Evolutionary conservation across 2,888 invertebrate species (phyloP), one percentile per base, ranked within the genome.

Genomic region (Mythimna lalbum): DNA sequence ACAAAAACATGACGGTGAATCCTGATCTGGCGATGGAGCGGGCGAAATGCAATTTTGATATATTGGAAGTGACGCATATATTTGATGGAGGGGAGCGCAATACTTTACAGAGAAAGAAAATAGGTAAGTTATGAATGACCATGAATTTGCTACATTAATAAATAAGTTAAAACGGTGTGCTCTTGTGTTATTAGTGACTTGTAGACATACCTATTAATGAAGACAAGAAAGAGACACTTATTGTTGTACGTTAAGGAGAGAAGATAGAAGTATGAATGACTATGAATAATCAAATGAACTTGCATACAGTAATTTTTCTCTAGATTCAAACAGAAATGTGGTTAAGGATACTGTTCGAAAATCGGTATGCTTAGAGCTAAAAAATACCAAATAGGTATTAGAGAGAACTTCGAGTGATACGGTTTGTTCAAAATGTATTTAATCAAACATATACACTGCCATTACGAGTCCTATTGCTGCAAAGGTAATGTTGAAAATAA

Each of bases 71-170:
- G 78, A 98, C 98, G 0, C 91, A 97, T 85, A 96, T 98, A 80
- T 93, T 98, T 79, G 98, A 98, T 89, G 98, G 98, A 0, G 97
- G 98, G 1, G 92, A 95, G 73, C 95, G 97, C 62, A 97, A 97
- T 90, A 98, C 98, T 6, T 87, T 92, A 68, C 96, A 97, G 81
- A 97, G 98, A 83, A 97, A 90, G 72, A 88, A 91, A 82, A 90
- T 95, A 63, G 95, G 96, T 95, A 73, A 89, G 92, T 83, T 39
- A n/a, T 36, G 4, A 43, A 17, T 19, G 17, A 43, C 17, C 19
- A 43, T 43, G 17, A 43, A 47, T 53, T 2, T 21, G 12, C 3
- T 53, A 10, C 53, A 69, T 59, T 50, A 17, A 47, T 36, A 23
- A 7, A 14, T 17, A 2, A 17, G 5, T 56, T 33, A 1, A 49